Percentiles rank a stretch among this genome's conserved stretches.
Conservation (phyloP, 2,888 invertebrate genomes). For the Monopis laevigella region DNA sequence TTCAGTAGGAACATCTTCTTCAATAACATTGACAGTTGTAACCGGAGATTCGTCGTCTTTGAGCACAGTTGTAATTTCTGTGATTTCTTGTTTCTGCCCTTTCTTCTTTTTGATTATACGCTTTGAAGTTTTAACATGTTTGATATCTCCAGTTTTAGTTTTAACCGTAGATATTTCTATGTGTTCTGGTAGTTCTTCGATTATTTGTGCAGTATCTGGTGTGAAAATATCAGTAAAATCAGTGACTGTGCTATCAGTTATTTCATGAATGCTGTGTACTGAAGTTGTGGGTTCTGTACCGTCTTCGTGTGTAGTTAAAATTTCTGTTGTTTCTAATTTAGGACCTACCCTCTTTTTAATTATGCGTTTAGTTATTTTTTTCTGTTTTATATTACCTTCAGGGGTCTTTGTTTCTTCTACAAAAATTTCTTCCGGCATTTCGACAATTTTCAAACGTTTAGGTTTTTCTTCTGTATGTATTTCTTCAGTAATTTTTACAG, state of each 20-base stretch:
- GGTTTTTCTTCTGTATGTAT: slow-evolving; percentile 13
- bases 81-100: slow-evolving; percentile 33
- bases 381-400: slow-evolving; percentile 27
- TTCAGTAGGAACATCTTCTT: slow-evolving; percentile 16
- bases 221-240: slow-evolving; percentile 21
- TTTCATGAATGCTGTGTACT: slow-evolving; percentile 33
- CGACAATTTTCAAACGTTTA: slow-evolving; percentile 25
- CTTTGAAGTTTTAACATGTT: slow-evolving; percentile 24
- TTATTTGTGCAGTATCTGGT: slow-evolving; percentile 19
- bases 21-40: slow-evolving; percentile 11
- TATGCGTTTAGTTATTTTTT: slow-evolving; percentile 21
- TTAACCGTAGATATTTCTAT: slow-evolving; percentile 22
- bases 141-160: slow-evolving; percentile 21
- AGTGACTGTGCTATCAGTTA: slow-evolving; percentile 25
- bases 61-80: slow-evolving; percentile 32
- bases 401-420: slow-evolving; percentile 5
- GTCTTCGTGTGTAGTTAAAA: slow-evolving; percentile 44
- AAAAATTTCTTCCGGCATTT: slow-evolving; percentile 26
- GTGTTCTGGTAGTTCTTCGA: slow-evolving; percentile 20
- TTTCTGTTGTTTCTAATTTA: slow-evolving; percentile 40
- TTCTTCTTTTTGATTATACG: slow-evolving; percentile 30
- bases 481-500: slow-evolving; percentile 16
- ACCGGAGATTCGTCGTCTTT: slow-evolving; percentile 22
- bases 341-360: slow-evolving; percentile 36
- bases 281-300: slow-evolving; percentile 41